Evolutionary conservation across 1,140 invertebrate species (phyloP).

Genomic region (Lepidurus couesii): DNA sequence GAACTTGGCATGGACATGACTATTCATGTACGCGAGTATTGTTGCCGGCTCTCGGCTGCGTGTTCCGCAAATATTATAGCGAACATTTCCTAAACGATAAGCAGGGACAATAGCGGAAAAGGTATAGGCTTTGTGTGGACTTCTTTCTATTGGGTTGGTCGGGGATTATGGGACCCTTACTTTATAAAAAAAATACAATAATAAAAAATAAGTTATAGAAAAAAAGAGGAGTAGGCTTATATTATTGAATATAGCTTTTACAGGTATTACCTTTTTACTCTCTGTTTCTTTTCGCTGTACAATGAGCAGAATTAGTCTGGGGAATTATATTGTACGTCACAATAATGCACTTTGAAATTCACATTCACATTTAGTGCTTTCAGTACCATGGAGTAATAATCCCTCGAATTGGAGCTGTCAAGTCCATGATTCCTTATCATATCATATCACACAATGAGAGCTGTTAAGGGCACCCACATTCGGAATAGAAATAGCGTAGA

Average conservation of each 20-base stretch:
- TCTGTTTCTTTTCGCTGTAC: not conserved
- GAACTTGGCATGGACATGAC: not conserved
- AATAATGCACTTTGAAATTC: not conserved
- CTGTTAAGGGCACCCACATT: not conserved
- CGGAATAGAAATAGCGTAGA: not conserved
- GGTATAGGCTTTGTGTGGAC: not conserved
- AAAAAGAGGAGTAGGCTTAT: no score
- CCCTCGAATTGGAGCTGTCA: not conserved
- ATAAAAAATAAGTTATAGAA: no score
- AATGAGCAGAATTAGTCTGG: not conserved
- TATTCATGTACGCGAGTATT: slow-evolving; percentile 9
- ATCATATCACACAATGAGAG: not conserved
- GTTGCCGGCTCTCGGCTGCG: not conserved
- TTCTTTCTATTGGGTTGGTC: not conserved
- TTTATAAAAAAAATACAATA: not conserved
- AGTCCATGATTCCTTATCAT: not conserved
- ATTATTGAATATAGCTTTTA: not conserved
- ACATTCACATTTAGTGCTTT: not conserved
- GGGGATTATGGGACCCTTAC: not conserved
- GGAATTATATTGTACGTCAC: not conserved
- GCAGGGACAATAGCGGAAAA: not conserved
- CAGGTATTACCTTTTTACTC: not conserved
- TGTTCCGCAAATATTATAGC: slow-evolving; percentile 22
- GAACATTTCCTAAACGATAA: not conserved
- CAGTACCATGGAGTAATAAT: not conserved